Evolutionary conservation across 2,888 invertebrate species (phyloP).

Genomic region (Magallana nippona): DNA sequence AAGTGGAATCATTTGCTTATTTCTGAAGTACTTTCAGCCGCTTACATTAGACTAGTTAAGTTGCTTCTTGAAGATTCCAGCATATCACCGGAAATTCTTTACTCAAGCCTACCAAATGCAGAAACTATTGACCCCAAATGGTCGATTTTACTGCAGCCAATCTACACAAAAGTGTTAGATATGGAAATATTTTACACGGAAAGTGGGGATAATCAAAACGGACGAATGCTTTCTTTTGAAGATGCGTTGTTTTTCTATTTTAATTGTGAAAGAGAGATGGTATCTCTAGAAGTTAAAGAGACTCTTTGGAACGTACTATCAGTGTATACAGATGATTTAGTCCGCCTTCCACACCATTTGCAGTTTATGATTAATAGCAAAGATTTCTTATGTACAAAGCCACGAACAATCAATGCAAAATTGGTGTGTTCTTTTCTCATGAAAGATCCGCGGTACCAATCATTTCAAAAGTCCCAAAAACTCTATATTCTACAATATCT

Average conservation of each 20-base stretch:
- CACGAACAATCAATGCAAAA: neutral
- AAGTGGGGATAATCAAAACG: neutral
- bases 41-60: conserved; percentile 13
- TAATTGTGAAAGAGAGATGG: neutral
- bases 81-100: neutral
- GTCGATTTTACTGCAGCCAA: neutral
- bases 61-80: neutral
- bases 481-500: neutral
- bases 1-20: conserved; percentile 45
- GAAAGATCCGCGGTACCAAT: neutral
- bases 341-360: neutral
- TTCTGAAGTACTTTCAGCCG: conserved; percentile 39
- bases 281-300: neutral
- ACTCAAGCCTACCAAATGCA: conserved; percentile 38
- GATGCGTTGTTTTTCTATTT: neutral
- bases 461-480: neutral
- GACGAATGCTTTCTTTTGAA: neutral
- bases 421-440: neutral
- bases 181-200: conserved; percentile 25
- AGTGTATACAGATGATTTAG: neutral
- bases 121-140: conserved; percentile 35
- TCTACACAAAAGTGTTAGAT: conserved; percentile 5
- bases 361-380: neutral
- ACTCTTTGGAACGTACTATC: neutral
- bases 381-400: neutral